Evolutionary conservation across 2,888 invertebrate species (phyloP).

Genomic region (Seira ritae): DNA sequence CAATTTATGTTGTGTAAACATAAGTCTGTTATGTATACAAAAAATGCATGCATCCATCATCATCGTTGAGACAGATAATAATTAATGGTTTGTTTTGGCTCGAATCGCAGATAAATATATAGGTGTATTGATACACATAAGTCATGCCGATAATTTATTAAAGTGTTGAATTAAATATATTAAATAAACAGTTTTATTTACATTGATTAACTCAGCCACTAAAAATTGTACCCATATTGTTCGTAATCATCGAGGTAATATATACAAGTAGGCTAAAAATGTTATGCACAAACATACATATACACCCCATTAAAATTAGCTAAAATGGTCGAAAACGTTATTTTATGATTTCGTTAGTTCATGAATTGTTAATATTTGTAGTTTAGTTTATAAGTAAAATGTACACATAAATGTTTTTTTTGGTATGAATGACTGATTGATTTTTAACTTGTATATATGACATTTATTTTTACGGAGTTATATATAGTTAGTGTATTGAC

Average conservation of each 20-base stretch:
- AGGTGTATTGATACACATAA: too few species aligned
- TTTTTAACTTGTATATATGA: not conserved
- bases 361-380: conserved; percentile 8
- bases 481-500: not conserved
- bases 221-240: conserved; percentile 45
- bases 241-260: not conserved
- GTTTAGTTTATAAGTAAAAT: conserved; percentile 12
- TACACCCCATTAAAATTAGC: not conserved
- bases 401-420: not conserved
- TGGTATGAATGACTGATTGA: not conserved
- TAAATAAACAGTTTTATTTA: conserved; percentile 9
- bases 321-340: conserved; percentile 45
- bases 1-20: not conserved
- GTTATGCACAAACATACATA: too few species aligned
- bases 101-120: not conserved
- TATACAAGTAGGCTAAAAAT: conserved; percentile 3
- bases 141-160: conserved; percentile 11
- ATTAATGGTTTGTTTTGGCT: not conserved
- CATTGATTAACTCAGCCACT: conserved; percentile 15
- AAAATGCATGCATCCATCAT: too few species aligned
- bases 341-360: not conserved
- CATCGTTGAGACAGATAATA: too few species aligned
- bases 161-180: not conserved
- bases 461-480: too few species aligned
- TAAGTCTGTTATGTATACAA: not conserved